Evolutionary conservation across 1,140 invertebrate genomes (phyloP).

Genomic region (Drosophila kepulauana): DNA sequence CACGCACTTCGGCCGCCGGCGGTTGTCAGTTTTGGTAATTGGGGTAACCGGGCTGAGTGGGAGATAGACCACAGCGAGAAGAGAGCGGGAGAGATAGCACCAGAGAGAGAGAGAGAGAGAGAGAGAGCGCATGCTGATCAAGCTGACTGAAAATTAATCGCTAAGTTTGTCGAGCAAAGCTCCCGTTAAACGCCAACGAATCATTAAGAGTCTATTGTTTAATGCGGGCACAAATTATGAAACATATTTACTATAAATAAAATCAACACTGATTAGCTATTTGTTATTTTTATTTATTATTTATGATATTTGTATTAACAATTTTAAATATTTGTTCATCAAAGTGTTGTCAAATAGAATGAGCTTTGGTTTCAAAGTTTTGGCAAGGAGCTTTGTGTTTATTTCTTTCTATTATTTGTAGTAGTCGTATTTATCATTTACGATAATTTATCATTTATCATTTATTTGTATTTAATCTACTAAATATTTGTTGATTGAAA

Average conservation of each 20-base stretch:
- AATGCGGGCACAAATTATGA: background rate
- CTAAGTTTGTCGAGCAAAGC: conserved; percentile 23
- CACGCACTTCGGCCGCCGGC: conserved; percentile 61
- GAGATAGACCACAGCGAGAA: background rate
- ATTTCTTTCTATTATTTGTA: no score
- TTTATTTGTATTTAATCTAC: no score
- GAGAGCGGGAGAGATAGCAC: background rate
- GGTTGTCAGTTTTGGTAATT: conserved; percentile 1
- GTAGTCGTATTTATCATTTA: no score
- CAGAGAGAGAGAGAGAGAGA: background rate
- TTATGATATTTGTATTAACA: background rate
- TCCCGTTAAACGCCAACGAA: conserved; percentile 31
- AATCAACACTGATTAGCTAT: no score
- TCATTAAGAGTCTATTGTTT: conserved; percentile 12
- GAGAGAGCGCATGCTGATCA: conserved; percentile 8
- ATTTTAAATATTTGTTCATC: no score
- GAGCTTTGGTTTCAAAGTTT: no score
- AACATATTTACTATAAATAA: no score
- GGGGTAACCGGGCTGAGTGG: conserved; percentile 6
- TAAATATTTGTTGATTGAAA: no score
- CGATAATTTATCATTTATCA: no score
- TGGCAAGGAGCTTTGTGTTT: no score
- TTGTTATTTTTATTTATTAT: background rate
- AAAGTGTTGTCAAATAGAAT: no score
- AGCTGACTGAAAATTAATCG: conserved; percentile 21